Evolutionary conservation across 1,140 invertebrate genomes (phyloP), one percentile per base, ranked within the genome.

Genomic region (Sminthurinus signatus): DNA sequence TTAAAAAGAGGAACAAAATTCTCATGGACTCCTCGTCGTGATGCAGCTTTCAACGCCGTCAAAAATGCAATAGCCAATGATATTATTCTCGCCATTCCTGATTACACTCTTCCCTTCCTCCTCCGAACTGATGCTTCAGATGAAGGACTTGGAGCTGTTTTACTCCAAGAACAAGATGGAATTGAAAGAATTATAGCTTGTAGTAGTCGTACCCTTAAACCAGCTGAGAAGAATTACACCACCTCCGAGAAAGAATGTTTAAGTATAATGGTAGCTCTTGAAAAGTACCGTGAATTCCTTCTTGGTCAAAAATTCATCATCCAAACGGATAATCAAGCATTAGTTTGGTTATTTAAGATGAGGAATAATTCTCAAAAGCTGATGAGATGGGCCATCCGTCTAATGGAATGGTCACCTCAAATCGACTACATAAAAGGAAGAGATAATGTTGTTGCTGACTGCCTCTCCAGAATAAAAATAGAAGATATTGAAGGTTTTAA

Each of bases 201-300:
- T 27, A 58, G 52, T 8, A 42, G 57, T 12, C 52, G 63, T 50
- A 67, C 73, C 0, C 59, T 80, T 19, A 69, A 60, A 25, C 10
- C 50, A 5, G 71, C 79, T 14, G 76, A 81, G 60, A 64, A 68
- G 59, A 79, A 76, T 59, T 81, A 81, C 52, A 54, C 74, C 2
- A 74, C 77, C 50, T 73, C 77, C 17, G 78, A 82, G 36, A 77
- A 75, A 61, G 80, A 83, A 70, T 74, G 73, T 25, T 62, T 79
- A 8, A 72, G 74, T 0, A 72, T 82, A 1, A 61, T 80, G 0
- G 80, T 70, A 64, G 76, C 74, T 2, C 73, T 81, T 1, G 74
- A 76, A 60, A 78, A 76, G 61, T 81, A 81, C 23, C n/a, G 54
- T 1, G 19, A 63, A 5, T 67, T 54, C 29, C 14, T 67, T 0